These are phyloP conservation scores for Indicator indicator DNA, from an alignment of 2,113 vertebrate species.

Conservation along the genomic window DNA sequence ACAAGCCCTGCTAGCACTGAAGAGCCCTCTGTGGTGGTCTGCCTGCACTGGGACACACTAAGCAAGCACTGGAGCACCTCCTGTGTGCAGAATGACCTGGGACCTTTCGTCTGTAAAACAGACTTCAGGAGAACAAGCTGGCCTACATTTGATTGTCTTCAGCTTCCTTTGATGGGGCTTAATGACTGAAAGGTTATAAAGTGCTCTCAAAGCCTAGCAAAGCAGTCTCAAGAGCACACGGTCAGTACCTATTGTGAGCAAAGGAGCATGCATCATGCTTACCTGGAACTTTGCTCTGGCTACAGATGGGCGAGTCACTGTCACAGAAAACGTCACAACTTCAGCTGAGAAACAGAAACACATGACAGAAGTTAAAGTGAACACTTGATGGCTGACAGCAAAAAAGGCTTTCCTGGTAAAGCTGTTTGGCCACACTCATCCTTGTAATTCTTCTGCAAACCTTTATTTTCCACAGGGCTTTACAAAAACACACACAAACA, in stretches of 20 bases:
- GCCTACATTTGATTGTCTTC: neutral
- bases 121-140: neutral
- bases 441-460: neutral
- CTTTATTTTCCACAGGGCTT: neutral
- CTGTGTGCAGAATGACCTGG: neutral
- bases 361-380: neutral
- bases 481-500: neutral
- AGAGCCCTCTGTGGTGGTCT: neutral
- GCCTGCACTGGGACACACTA: neutral
- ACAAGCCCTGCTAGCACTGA: neutral
- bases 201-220: conserved; percentile 24
- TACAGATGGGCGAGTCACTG: conserved; percentile 11
- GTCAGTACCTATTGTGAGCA: neutral
- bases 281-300: neutral
- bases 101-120: neutral
- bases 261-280: conserved; percentile 32
- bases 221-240: neutral
- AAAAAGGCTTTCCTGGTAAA: neutral
- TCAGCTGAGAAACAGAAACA: conserved; percentile 12
- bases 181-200: conserved; percentile 26
- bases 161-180: conserved; percentile 34
- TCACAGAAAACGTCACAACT: conserved; percentile 1
- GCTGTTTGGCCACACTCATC: neutral
- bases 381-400: neutral
- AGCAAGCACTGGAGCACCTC: neutral